Percentiles rank a stretch among this genome's conserved stretches.
Conservation (phyloP, 2,113 vertebrate species). For the Mixornis gularis region DNA sequence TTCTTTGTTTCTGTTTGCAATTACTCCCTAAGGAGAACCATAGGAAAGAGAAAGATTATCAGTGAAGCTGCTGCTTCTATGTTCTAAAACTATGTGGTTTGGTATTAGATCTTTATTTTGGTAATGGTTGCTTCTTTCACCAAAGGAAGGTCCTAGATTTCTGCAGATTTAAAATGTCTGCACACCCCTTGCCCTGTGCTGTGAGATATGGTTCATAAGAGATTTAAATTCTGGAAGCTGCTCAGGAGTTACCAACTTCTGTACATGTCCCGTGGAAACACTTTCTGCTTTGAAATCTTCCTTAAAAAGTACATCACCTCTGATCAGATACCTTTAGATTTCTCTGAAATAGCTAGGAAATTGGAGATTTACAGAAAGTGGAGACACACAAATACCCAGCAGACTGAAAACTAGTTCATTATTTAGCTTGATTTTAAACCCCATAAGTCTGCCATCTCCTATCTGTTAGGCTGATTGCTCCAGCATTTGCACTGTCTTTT, state of each 20-base stretch:
- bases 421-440: background rate
- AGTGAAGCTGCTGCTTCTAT: background rate
- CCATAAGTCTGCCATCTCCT: fast-evolving
- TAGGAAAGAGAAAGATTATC: background rate
- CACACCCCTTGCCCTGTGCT: background rate
- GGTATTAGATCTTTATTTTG: background rate
- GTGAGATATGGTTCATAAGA: background rate
- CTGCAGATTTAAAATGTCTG: background rate
- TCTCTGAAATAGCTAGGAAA: background rate
- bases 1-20: background rate
- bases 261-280: background rate
- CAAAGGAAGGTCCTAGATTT: background rate
- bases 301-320: background rate
- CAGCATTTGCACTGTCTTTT: background rate
- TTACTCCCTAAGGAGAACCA: background rate
- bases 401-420: background rate
- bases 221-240: background rate
- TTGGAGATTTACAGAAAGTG: background rate
- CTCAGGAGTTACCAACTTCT: background rate
- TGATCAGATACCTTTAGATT: background rate
- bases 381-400: background rate
- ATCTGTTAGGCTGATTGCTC: background rate
- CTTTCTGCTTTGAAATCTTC: background rate
- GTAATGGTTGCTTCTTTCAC: background rate
- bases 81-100: background rate